Base-by-base conservation (phyloP, 1,140 invertebrate species). In the Dryas iulia region DNA sequence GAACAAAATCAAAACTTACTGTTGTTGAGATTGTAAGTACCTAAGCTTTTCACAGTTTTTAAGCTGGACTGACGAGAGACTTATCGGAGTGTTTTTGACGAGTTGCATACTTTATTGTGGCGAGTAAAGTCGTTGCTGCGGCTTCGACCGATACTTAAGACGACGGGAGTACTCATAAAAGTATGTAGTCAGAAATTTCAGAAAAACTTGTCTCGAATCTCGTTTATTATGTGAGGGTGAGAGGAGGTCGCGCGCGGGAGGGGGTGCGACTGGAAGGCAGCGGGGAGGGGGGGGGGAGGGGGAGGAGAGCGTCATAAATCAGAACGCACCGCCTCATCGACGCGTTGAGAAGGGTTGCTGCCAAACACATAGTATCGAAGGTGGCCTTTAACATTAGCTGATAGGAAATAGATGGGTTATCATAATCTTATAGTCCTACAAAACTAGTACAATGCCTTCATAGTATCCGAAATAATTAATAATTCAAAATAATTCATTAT, bases 291-390 rank as follows among this genome's bases (percentile, higher is more conserved):
- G 28, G 59, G 53, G 3, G 7, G 18, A 24, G 14, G 10, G 61
- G 47, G 39, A 61, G 11, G n/a, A 39, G 26, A 60, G 61, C n/a
- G 59, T 73, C 71, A 66, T 73, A 73, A 69, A 73, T 73, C 71
- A 73, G 52, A 64, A 53, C 66, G 60, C 62, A 35, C 24, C 59
- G 66, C 64, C 59, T 73, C 66, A 66, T 73, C 71, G 71, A 73
- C 62, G 71, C 35, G 47, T 30, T 72, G 71, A 72, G 71, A 72
- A 72, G 66, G 71, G 71, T 72, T 72, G 71, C 52, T 53, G 23
- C 39, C 31, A 28, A 33, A 56, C 18, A 68, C 31, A 7, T 63
- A 31, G 18, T 24, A 28, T 18, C 18, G 53, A 14, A 56, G 23
- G 24, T 56, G 23, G 11, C 53, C 24, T 14, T 18, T 47, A 18